Evolutionary conservation across 92 coral and sea anemone genomes (phyloP).

Genomic region (Phenganax marumi): DNA sequence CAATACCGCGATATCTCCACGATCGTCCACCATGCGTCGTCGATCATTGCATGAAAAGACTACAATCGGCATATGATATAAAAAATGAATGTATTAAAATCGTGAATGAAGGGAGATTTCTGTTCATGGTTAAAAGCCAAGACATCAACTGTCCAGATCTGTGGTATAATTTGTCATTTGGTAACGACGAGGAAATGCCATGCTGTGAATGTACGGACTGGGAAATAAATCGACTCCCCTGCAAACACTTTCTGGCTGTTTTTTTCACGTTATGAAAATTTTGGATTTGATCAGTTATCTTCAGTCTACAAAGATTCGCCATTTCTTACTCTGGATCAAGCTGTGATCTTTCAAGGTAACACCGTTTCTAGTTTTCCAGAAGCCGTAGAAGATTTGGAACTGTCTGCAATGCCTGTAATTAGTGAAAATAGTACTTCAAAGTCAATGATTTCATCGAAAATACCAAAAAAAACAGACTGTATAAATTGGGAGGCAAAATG

Average conservation of each 20-base stretch:
- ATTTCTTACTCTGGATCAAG: constrained; percentile 41
- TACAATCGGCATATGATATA: constrained; percentile 27
- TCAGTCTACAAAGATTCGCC: constrained; percentile 45
- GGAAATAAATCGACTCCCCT: constrained; percentile 54
- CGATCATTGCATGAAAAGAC: constrained; percentile 41
- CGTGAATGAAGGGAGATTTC: constrained; percentile 16
- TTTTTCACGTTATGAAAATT: constrained; percentile 33
- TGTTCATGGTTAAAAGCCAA: constrained; percentile 25
- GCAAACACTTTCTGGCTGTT: constrained; percentile 57
- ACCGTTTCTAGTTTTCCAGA: neutral
- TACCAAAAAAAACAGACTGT: neutral
- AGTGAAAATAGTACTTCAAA: constrained; percentile 18
- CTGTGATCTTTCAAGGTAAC: constrained; percentile 13
- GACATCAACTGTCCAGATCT: constrained; percentile 10
- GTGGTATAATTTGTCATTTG: constrained; percentile 48
- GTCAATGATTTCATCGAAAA: neutral
- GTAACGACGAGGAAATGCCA: constrained; percentile 27
- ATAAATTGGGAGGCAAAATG: constrained; percentile 40
- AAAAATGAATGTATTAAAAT: constrained; percentile 18
- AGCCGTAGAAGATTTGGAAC: neutral
- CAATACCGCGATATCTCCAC: constrained; percentile 45
- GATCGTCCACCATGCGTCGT: constrained; percentile 43
- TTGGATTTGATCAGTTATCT: constrained; percentile 45
- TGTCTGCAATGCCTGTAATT: neutral
- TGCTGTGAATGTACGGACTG: constrained; percentile 52